Evolutionary conservation across 2,888 invertebrate species (phyloP), one percentile per base, ranked within the genome.

Genomic region (Oligia latruncula): DNA sequence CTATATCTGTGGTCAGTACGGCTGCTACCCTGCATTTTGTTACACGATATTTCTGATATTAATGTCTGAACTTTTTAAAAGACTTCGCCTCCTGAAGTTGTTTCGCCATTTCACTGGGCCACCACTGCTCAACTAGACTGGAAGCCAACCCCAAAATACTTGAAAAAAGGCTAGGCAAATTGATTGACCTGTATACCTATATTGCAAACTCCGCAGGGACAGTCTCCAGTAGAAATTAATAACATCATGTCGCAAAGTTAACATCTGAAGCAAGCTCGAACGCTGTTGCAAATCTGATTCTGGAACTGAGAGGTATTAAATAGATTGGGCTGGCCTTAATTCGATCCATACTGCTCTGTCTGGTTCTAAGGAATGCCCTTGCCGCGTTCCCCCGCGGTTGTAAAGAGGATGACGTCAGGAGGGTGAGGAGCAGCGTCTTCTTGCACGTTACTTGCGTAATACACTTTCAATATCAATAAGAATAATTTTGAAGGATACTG

Each of bases 261-360:
- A 23, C 49, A 17, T 71, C 58, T 80, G 17, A 43, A 65, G 29
- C 40, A 40, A 55, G 17, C 15, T 23, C 13, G n/a, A 72, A 49
- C 8, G 35, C n/a, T 58, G 35, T 58, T 58, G 23, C 49, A 40
- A 78, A 79, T 79, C 65, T 65, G 49, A 73, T 80, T 80, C 23
- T 15, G 8, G 17, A 13, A 17, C 40, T 49, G 65, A 29, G 55
- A 29, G 2, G 17, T 52, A 60, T 15, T 80, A 74, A 73, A 58
- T 23, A 43, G 65, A 52, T 80, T 52, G 52, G 23, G 0, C 17
- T 80, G 80, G 52, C 73, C 65, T 29, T 40, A 79, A 72, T 79
- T 80, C 4, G 23, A 60, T 67, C 77, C 4, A 29, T 64, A 23
- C 46, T 60, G 6, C 20, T 55, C 46, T 46, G 20, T n/a, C 4